Evolutionary conservation across 2,888 invertebrate genomes (phyloP).

Genomic region (Campoplex nolae): DNA sequence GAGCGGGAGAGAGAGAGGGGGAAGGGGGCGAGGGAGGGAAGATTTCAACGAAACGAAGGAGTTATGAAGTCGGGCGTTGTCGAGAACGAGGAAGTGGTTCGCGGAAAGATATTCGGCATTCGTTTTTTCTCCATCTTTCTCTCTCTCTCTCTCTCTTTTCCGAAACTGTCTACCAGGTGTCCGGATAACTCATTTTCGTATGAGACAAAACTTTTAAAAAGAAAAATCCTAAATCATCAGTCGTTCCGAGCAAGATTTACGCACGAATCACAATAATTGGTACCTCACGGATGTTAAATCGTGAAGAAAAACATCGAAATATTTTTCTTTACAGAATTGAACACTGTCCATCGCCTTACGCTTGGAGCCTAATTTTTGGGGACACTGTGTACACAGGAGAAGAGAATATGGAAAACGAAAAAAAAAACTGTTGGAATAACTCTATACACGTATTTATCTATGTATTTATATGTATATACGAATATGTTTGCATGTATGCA

Average conservation of each 20-base stretch:
- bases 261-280: neutral
- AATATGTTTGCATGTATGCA: constrained; percentile 18
- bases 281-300: neutral
- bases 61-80: constrained; percentile 26
- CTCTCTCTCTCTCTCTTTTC: constrained; percentile 28
- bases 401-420: neutral
- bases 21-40: neutral
- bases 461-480: neutral
- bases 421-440: neutral
- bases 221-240: neutral
- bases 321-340: neutral
- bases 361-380: neutral
- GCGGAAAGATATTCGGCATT: constrained; percentile 72
- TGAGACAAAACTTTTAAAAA: neutral
- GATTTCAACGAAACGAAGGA: constrained; percentile 4
- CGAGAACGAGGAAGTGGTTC: constrained; percentile 78
- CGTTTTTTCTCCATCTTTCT: constrained; percentile 62
- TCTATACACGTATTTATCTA: neutral
- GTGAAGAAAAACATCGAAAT: neutral
- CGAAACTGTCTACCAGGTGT: constrained; percentile 10
- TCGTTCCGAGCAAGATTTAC: neutral
- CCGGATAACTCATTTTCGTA: neutral
- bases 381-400: neutral
- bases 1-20: neutral
- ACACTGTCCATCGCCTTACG: neutral